These are phyloP conservation scores for Mustelus asterias DNA, from an alignment of 2,113 vertebrate species.

Conservation along the genomic window DNA sequence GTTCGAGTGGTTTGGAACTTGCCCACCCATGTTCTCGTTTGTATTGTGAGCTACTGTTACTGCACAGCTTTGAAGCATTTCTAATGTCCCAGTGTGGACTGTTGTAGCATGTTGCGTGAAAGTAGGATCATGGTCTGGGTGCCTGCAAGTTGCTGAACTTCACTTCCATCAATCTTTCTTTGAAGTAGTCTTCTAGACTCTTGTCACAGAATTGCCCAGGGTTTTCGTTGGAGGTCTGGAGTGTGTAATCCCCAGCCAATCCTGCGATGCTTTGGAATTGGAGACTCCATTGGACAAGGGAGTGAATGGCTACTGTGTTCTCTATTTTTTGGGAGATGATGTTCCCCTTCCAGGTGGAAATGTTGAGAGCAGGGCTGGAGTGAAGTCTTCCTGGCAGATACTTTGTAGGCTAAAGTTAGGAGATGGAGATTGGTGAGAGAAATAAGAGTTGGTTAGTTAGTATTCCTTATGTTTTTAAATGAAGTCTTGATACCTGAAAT, in stretches of 20 bases:
- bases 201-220: conserved; percentile 41
- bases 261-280: background rate
- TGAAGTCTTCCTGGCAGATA: conserved; percentile 4
- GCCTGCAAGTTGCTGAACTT: conserved; percentile 34
- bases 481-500: background rate
- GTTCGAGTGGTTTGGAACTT: background rate
- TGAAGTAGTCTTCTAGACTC: conserved; percentile 46
- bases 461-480: background rate
- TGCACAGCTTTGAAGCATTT: background rate
- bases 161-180: conserved; percentile 42
- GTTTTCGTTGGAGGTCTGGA: background rate
- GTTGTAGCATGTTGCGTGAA: conserved; percentile 6
- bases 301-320: background rate
- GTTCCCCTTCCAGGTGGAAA: conserved; percentile 37
- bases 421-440: background rate
- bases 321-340: background rate
- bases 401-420: conserved; percentile 40
- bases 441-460: background rate
- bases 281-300: background rate
- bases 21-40: accelerated
- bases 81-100: background rate
- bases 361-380: conserved; percentile 39
- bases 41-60: accelerated
- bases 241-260: background rate
- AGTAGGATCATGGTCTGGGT: background rate